A percentile compares a stretch with the other conserved stretches of the same genome.
Conservation (phyloP, 2,797 vertebrate species). For the Epinephelus awoara region DNA sequence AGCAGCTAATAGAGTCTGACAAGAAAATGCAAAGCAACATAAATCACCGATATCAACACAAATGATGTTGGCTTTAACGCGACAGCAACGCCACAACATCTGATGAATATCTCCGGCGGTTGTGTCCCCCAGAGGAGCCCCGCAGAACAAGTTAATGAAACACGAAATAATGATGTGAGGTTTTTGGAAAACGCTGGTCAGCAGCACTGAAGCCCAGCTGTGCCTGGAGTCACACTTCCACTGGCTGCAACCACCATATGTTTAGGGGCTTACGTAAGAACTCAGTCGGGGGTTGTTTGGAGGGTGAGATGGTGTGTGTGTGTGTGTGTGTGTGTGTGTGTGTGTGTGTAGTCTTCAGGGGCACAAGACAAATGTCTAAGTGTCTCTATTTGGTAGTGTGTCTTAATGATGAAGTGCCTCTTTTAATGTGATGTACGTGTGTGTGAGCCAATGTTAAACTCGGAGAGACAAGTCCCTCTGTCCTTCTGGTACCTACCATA, state of each 20-base stretch:
- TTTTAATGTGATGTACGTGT: background rate
- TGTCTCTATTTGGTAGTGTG: background rate
- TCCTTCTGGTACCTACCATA: too few relatives aligned
- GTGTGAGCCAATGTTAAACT: background rate
- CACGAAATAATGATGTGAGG: constrained; percentile 9
- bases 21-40: constrained; percentile 35
- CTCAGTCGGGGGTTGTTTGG: background rate
- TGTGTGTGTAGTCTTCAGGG: background rate
- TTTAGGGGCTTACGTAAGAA: background rate
- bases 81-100: background rate
- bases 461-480: background rate
- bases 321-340: background rate
- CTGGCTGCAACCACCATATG: background rate
- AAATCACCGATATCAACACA: constrained; percentile 39
- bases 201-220: constrained; percentile 14
- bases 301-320: background rate
- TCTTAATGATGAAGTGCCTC: constrained; percentile 26
- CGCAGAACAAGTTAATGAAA: constrained; percentile 20
- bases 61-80: constrained; percentile 12
- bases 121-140: background rate
- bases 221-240: background rate
- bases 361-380: constrained; percentile 11
- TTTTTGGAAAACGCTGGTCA: background rate
- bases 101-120: constrained; percentile 22
- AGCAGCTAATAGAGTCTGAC: constrained; percentile 21